Base-by-base conservation (phyloP, 2,113 vertebrate genomes). In the Ancistrus triradiatus region DNA sequence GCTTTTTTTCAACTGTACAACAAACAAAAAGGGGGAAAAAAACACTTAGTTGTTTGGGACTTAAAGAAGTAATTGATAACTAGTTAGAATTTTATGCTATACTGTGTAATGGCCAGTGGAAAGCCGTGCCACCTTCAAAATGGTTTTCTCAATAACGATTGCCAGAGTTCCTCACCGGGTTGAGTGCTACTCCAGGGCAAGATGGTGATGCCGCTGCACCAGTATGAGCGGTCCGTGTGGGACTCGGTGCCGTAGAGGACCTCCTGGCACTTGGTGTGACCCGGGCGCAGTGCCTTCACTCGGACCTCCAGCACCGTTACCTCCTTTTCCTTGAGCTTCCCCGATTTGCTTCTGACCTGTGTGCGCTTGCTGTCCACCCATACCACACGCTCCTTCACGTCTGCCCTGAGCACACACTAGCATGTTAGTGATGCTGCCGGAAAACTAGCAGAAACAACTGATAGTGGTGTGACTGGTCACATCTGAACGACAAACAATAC, bases 301-400 rank as follows among this genome's bases (percentile, higher is more conserved):
- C 81, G 77, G 15, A 87, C 79, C 80, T 89, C 85, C 19, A 88
- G 63, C 55, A 89, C 74, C 1, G 83, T 83, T 44, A 80, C 74
- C 63, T 87, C 85, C 28, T 87, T 87, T 69, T 89, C 85, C 74
- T 86, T 87, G 66, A 87, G 67, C 72, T 84, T 87, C 46, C 85
- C 86, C 1, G 74, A 63, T 50, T 78, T 86, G 74, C 72, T 85
- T 67, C 81, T 85, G 9, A 88, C 80, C 65, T 77, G 78, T 0
- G 85, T 88, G 61, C 84, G 82, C 65, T 80, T 87, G 43, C 76
- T 83, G 77, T 89, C 87, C 0, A 85, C 82, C 85, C 82, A 88
- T 37, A 89, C 81, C 55, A 87, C 81, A 51, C 76, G 76, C 75
- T 88, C 86, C 80, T 85, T 84, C 38, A 89, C 84, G 9, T 85